A percentile compares a stretch with the other conserved stretches of the same genome.
phyloP scores from a whole-genome alignment of 2,113 vertebrate species.

The Lophura nycthemera region DNA sequence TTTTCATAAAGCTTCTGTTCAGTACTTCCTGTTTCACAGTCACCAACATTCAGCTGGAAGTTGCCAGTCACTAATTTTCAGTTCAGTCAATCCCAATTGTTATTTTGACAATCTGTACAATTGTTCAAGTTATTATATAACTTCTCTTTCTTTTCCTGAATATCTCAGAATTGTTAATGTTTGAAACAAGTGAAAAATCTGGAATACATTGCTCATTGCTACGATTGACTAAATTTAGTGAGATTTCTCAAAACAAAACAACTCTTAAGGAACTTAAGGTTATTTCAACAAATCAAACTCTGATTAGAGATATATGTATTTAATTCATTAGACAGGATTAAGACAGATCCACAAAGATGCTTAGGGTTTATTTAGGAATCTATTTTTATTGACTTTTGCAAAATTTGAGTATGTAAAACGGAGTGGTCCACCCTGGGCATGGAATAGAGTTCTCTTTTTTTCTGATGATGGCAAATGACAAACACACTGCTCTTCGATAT shows the following conservation, averaged over 20 bases:
- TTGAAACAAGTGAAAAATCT: neutral
- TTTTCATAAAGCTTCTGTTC: neutral
- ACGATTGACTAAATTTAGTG: neutral
- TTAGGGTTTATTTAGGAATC: neutral
- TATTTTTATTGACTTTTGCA: neutral
- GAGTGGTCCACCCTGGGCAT: neutral
- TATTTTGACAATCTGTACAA: neutral
- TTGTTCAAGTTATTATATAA: neutral
- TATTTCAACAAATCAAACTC: neutral
- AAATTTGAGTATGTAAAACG: neutral
- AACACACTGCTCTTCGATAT: neutral
- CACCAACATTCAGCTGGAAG: neutral
- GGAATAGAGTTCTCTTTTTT: neutral
- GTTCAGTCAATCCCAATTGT: neutral
- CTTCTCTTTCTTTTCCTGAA: neutral
- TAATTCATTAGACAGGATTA: neutral
- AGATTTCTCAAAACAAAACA: neutral
- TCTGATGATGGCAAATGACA: neutral
- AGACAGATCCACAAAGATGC: neutral
- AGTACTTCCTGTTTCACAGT: neutral
- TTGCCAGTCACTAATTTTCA: neutral
- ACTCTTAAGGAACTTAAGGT: neutral
- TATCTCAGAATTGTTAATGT: neutral
- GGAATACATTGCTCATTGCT: neutral
- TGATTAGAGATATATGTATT: neutral